Percentiles rank a stretch among this genome's conserved stretches.
Evolutionary conservation across 1,140 invertebrate species (phyloP).

Genomic region (Drosophila biarmipes): DNA sequence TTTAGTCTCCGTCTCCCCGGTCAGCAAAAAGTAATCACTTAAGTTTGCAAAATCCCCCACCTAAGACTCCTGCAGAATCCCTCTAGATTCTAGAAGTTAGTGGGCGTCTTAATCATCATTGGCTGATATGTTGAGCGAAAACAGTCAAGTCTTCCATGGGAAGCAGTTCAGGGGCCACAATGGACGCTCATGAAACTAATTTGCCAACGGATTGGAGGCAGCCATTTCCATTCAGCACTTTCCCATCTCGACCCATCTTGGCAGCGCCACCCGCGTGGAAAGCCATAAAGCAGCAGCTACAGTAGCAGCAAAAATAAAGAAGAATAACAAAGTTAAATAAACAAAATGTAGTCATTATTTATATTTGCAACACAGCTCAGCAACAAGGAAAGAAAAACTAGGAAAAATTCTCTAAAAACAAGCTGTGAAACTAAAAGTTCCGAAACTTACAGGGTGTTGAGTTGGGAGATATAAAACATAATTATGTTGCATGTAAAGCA

Average conservation of each 20-base stretch:
- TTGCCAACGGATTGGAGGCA: slow-evolving; percentile 65
- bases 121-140: slow-evolving; percentile 53
- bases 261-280: slow-evolving; percentile 70
- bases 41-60: slow-evolving; percentile 59
- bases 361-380: slow-evolving; percentile 61
- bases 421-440: slow-evolving; percentile 54
- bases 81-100: slow-evolving; percentile 20
- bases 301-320: slow-evolving; percentile 48
- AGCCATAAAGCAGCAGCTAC: slow-evolving; percentile 69
- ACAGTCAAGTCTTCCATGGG: slow-evolving; percentile 23
- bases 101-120: slow-evolving; percentile 73
- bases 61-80: slow-evolving; percentile 6
- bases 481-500: neutral
- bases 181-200: slow-evolving; percentile 68
- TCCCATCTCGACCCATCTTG: slow-evolving; percentile 21
- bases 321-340: slow-evolving; percentile 78
- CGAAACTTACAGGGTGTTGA: slow-evolving; percentile 16
- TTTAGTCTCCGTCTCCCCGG: slow-evolving; percentile 48
- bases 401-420: slow-evolving; percentile 51
- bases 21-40: slow-evolving; percentile 77
- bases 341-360: slow-evolving; percentile 82
- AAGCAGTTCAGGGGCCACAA: slow-evolving; percentile 27
- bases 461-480: neutral
- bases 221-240: slow-evolving; percentile 14
- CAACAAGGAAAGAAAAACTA: slow-evolving; percentile 49